A percentile compares a stretch with the other conserved stretches of the same genome.
Evolutionary conservation across 2,888 invertebrate genomes (phyloP).

Genomic region (Tetranychus piercei): DNA sequence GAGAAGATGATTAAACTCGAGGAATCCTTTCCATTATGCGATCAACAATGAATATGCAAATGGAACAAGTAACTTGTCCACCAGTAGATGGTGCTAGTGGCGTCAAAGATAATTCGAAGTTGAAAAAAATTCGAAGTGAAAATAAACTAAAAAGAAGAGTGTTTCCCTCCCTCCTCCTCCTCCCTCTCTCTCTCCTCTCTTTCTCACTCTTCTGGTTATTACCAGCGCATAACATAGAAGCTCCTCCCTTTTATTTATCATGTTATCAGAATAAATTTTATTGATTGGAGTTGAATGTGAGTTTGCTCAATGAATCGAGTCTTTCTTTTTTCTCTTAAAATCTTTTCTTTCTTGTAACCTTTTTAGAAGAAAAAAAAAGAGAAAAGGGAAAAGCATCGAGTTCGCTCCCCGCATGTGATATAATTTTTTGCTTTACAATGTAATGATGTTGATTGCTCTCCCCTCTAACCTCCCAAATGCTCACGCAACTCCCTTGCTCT

Average conservation of each 20-base stretch:
- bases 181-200: neutral
- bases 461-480: neutral
- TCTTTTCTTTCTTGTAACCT: neutral
- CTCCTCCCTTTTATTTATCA: neutral
- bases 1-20: too few species aligned
- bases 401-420: too few species aligned
- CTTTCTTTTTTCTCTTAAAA: neutral
- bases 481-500: neutral
- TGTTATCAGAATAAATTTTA: neutral
- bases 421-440: too few species aligned
- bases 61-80: neutral
- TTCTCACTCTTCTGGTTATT: slow-evolving; percentile 4
- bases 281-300: neutral
- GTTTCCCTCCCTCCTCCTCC: slow-evolving; percentile 3
- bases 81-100: neutral
- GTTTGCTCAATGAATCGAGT: neutral
- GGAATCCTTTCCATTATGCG: too few species aligned
- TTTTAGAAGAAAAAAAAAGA: neutral
- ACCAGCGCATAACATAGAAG: neutral
- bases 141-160: neutral
- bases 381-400: neutral
- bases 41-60: neutral
- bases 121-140: neutral
- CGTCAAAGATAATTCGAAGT: neutral
- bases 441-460: too few species aligned